These are phyloP conservation scores for Leptestheria dahalacensis DNA, from an alignment of 1,140 invertebrate genomes.

Conservation along the genomic window DNA sequence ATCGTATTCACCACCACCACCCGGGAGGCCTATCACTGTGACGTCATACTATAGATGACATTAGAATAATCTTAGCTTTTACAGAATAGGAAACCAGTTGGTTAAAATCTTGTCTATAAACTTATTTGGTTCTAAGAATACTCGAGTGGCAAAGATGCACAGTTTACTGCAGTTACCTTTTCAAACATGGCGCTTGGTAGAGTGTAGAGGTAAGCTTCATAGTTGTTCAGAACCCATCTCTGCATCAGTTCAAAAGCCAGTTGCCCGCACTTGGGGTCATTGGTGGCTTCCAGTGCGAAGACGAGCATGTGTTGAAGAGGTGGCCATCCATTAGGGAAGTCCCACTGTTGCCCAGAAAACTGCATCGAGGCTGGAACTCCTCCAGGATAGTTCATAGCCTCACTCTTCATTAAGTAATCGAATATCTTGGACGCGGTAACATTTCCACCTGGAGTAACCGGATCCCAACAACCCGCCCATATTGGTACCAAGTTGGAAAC, in stretches of 20 bases:
- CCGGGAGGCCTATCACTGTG: slow-evolving; percentile 46
- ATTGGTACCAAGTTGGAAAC: slow-evolving; percentile 13
- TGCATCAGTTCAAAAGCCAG: slow-evolving; percentile 55
- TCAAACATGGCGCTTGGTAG: slow-evolving; percentile 66
- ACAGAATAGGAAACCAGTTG: slow-evolving; percentile 13
- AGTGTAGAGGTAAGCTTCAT: slow-evolving; percentile 52
- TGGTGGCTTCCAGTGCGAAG: slow-evolving; percentile 51
- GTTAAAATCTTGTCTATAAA: neutral
- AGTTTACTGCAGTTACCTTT: too few relatives aligned
- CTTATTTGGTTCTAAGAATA: neutral
- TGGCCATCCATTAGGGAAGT: slow-evolving; percentile 87
- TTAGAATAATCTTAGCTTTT: too few relatives aligned
- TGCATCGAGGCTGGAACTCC: slow-evolving; percentile 15
- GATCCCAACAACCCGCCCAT: slow-evolving; percentile 16
- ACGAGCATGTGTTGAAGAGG: slow-evolving; percentile 67
- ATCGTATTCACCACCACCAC: slow-evolving; percentile 76
- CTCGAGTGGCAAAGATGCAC: too few relatives aligned
- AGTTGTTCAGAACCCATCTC: slow-evolving; percentile 70
- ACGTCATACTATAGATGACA: too few relatives aligned
- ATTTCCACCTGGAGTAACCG: slow-evolving; percentile 8
- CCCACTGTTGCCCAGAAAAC: slow-evolving; percentile 43
- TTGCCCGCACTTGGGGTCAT: slow-evolving; percentile 43
- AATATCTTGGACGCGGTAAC: slow-evolving; percentile 6
- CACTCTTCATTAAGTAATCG: slow-evolving; percentile 8
- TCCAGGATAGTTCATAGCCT: slow-evolving; percentile 15